phyloP scores from a whole-genome alignment of 1,140 invertebrate genomes.

The Zaprionus ornatus region DNA sequence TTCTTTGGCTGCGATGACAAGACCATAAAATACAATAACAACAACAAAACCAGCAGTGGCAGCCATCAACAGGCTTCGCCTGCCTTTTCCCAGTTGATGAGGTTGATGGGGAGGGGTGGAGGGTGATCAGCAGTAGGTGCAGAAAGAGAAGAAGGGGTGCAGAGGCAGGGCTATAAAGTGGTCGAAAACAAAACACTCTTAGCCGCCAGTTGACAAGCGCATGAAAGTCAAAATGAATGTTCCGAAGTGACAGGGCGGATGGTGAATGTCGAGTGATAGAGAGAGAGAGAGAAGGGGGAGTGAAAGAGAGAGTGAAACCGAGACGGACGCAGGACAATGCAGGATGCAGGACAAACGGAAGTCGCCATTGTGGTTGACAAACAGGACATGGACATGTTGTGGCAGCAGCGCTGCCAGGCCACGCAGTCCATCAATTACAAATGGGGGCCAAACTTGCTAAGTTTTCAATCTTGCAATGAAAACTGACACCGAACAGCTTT shows the following conservation, averaged over 20 bases:
- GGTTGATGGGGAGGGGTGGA: background rate
- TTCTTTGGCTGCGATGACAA: slow-evolving; percentile 40
- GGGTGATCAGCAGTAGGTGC: background rate
- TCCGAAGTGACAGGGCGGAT: slow-evolving; percentile 45
- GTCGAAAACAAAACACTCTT: slow-evolving; percentile 57
- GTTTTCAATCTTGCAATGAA: slow-evolving; percentile 38
- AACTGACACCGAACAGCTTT: slow-evolving; percentile 21
- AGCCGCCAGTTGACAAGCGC: slow-evolving; percentile 52
- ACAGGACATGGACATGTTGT: slow-evolving; percentile 48
- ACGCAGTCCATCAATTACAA: slow-evolving; percentile 47
- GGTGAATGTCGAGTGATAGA: background rate
- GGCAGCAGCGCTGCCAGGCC: background rate
- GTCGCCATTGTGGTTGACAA: slow-evolving; percentile 59
- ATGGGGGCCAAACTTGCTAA: slow-evolving; percentile 22
- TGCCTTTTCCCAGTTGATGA: slow-evolving; percentile 1
- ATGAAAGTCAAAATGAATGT: slow-evolving; percentile 69
- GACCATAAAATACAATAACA: slow-evolving; percentile 29
- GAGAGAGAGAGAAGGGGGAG: background rate
- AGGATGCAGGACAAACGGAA: slow-evolving; percentile 27
- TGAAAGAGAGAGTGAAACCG: background rate
- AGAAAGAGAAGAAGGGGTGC: background rate
- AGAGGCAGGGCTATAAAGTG: slow-evolving; percentile 24
- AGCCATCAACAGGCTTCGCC: slow-evolving; percentile 28
- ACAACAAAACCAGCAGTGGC: background rate
- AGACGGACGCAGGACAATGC: slow-evolving; percentile 1